Evolutionary conservation across 1,140 invertebrate species (phyloP).

Genomic region (Aphis craccivora): DNA sequence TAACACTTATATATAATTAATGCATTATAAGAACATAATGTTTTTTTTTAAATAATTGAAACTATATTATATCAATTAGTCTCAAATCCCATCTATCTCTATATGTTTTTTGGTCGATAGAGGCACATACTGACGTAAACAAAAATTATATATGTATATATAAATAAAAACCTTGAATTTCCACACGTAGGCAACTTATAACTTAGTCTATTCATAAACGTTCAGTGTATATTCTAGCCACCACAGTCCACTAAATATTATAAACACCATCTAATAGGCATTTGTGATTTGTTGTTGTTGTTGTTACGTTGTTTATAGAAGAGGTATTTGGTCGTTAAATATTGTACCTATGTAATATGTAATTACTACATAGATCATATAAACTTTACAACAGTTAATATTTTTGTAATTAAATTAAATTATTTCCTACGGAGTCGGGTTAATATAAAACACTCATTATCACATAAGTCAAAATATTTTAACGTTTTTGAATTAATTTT

Average conservation of each 20-base stretch:
- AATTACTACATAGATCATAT: background rate
- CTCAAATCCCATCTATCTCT: background rate
- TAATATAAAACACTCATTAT: too few relatives aligned
- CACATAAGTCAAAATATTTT: too few relatives aligned
- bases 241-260: background rate
- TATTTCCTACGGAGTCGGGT: background rate
- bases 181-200: constrained; percentile 21
- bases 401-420: background rate
- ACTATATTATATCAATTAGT: background rate
- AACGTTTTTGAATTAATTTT: too few relatives aligned
- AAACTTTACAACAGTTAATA: background rate
- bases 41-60: constrained; percentile 22
- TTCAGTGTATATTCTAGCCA: background rate
- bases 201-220: background rate
- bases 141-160: background rate
- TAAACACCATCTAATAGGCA: background rate
- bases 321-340: background rate
- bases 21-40: background rate
- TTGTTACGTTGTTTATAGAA: background rate
- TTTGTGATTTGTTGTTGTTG: background rate
- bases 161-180: constrained; percentile 28
- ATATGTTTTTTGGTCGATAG: constrained; percentile 21
- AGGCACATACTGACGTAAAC: constrained; percentile 25
- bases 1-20: background rate
- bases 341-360: background rate